Conservation (phyloP, 2,797 vertebrate genomes). For the Valencia hispanica region DNA sequence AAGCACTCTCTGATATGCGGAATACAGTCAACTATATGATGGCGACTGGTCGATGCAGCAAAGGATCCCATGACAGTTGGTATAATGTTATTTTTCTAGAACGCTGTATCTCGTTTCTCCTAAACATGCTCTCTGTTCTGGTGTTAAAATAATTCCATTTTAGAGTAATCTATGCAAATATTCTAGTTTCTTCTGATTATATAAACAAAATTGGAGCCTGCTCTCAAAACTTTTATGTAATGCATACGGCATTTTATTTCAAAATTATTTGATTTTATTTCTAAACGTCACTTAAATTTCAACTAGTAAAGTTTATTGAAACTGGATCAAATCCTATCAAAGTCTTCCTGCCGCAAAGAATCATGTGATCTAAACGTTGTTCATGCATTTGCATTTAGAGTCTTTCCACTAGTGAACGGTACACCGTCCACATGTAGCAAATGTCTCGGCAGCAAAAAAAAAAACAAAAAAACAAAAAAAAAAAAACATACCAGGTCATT, state of each 20-base stretch:
- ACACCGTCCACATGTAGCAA: not conserved
- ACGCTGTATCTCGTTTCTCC: not conserved
- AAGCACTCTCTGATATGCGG: not conserved
- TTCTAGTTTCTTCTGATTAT: not conserved
- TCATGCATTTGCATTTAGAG: not conserved
- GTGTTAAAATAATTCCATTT: not conserved
- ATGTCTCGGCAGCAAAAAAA: not conserved
- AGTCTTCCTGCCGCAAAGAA: no score
- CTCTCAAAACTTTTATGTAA: not conserved
- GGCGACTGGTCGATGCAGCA: no score
- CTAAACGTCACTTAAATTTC: not conserved
- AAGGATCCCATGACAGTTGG: not conserved
- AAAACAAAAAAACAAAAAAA: not conserved
- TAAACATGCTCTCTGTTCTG: not conserved
- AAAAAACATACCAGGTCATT: not conserved
- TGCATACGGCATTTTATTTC: not conserved
- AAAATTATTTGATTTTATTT: not conserved
- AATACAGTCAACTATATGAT: not conserved
- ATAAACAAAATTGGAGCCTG: not conserved
- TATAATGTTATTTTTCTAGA: not conserved
- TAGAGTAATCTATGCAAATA: not conserved
- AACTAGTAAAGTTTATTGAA: not conserved
- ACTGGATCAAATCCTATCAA: not conserved
- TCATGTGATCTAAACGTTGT: not conserved
- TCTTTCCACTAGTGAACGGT: not conserved